phyloP scores from a whole-genome alignment of 2,888 invertebrate genomes.

The Nemoura dubitans region DNA sequence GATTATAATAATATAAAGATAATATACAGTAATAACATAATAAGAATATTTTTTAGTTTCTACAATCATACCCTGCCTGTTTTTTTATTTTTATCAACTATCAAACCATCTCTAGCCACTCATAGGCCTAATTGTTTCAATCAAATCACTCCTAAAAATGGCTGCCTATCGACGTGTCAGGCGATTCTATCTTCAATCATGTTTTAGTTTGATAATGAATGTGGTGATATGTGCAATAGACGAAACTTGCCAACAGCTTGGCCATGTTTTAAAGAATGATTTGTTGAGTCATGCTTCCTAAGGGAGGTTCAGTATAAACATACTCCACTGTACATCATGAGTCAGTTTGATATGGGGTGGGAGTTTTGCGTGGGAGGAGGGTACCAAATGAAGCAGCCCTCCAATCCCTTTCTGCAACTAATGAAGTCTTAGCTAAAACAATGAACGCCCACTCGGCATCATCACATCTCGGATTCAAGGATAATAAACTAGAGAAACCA shows the following conservation, averaged over 20 bases:
- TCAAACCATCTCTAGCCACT: conserved; percentile 16
- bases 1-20: conserved; percentile 34
- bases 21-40: conserved; percentile 37
- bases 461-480: neutral
- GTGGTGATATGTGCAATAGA: conserved; percentile 40
- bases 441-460: neutral
- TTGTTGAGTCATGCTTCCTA: conserved; percentile 31
- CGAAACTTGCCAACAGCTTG: conserved; percentile 33
- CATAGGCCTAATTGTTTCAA: neutral
- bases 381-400: neutral
- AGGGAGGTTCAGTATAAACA: conserved; percentile 21
- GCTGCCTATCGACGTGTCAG: conserved; percentile 23
- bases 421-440: conserved; percentile 18
- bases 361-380: conserved; percentile 15
- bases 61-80: conserved; percentile 33
- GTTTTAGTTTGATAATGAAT: conserved; percentile 29
- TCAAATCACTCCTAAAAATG: conserved; percentile 27
- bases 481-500: conserved; percentile 8
- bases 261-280: conserved; percentile 37
- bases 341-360: conserved; percentile 39
- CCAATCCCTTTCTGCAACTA: neutral
- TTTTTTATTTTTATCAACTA: neutral
- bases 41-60: conserved; percentile 34
- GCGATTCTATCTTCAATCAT: neutral
- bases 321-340: conserved; percentile 33